Percentiles rank a stretch among this genome's conserved stretches.
Evolutionary conservation across 2,888 invertebrate species (phyloP).

Genomic region (Temnothorax unifasciatus): DNA sequence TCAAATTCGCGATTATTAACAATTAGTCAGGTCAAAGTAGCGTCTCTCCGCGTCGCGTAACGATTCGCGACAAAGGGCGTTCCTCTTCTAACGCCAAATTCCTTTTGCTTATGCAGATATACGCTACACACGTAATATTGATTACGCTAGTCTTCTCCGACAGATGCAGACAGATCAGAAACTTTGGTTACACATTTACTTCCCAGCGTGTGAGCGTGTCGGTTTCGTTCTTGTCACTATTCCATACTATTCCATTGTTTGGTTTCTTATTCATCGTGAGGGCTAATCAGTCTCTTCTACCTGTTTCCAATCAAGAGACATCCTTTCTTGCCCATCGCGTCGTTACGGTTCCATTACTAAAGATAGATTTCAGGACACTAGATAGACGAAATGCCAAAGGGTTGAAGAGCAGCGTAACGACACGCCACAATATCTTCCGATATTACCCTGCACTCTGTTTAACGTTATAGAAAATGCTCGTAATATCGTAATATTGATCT

Average conservation of each 20-base stretch:
- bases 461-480: neutral
- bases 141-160: slow-evolving; percentile 11
- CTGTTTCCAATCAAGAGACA: slow-evolving; percentile 65
- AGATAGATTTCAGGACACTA: neutral
- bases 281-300: slow-evolving; percentile 70
- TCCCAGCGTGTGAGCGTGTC: neutral
- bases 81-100: neutral
- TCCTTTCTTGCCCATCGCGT: slow-evolving; percentile 19
- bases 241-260: slow-evolving; percentile 62
- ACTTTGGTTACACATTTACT: slow-evolving; percentile 20
- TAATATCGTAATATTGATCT: neutral
- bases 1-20: slow-evolving; percentile 28
- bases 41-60: neutral
- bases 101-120: slow-evolving; percentile 14
- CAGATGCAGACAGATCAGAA: slow-evolving; percentile 11
- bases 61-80: neutral
- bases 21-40: neutral
- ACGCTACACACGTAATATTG: neutral
- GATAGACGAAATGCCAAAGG: slow-evolving; percentile 32
- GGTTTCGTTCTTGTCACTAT: slow-evolving; percentile 41
- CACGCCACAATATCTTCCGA: slow-evolving; percentile 11
- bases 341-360: slow-evolving; percentile 7
- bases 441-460: neutral
- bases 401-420: neutral
- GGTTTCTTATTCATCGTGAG: slow-evolving; percentile 56